Evolutionary conservation across 2,797 vertebrate species (phyloP), one percentile per base, ranked within the genome.

Genomic region (Gila robusta): DNA sequence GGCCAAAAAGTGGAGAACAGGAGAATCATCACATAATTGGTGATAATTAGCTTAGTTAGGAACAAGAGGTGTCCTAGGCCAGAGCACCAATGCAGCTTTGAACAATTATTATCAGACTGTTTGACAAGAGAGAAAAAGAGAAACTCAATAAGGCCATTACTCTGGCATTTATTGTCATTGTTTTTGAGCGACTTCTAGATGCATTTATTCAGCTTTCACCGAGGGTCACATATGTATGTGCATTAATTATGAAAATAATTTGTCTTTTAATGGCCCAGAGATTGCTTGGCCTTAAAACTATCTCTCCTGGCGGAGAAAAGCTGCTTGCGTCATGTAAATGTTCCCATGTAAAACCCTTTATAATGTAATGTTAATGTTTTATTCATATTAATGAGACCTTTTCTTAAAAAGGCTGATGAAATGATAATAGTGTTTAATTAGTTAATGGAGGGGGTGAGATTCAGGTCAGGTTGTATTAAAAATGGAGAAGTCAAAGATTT

Each of bases 361-460:
- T 88, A 90, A 90, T 84, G 88, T 84, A 69, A 87, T 67, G 71
- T 62, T 52, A 6, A 81, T 85, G 91, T 93, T 90, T 91, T 88
- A 93, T 93, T 93, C 92, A 90, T 83, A 86, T 5, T 11, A 72
- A 10, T 73, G 56, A 69, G 84, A 70, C 79, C 59, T 81, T 62
- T 73, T 73, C 37, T 41, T 26, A 47, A 80, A 89, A 79, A 44
- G 70, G 23, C 81, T 59, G 92, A 91, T 89, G 91, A 92, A 91
- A 90, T 93, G 39, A 92, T 92, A 91, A 88, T 87, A 89, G 88
- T 64, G 81, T 89, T 92, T 93, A 93, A 94, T 94, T 93, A 92
- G 93, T 93, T 94, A 94, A 95, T 94, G 93, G 90, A 94, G 90
- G 69, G 85, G 82, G 87, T 91, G 77, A 88, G 88, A 89, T 81